These are phyloP conservation scores for Aphaenogaster rudis DNA, from an alignment of 1,140 invertebrate species.

Conservation along the genomic window DNA sequence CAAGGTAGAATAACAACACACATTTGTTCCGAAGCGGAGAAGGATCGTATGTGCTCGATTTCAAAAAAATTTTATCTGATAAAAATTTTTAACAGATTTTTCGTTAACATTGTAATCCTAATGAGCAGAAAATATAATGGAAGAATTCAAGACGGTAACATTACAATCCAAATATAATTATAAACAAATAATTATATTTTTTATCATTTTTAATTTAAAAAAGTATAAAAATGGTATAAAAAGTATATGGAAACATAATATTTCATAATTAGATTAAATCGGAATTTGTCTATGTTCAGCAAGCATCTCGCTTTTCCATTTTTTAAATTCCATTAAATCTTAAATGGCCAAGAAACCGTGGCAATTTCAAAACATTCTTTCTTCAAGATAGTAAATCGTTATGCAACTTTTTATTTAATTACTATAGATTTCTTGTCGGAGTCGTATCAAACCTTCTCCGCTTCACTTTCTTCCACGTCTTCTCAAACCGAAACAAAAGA, in stretches of 20 bases:
- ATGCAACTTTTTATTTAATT: slow-evolving; percentile 3
- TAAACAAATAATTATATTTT: slow-evolving; percentile 15
- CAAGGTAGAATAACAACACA: slow-evolving; percentile 86
- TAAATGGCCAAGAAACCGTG: not conserved
- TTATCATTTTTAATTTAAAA: slow-evolving; percentile 16
- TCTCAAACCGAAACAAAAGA: slow-evolving; percentile 18
- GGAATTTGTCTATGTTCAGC: not conserved
- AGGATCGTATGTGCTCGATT: slow-evolving; percentile 46
- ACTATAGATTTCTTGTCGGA: not conserved
- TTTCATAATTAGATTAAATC: not conserved
- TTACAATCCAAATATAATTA: not conserved
- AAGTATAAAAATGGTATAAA: not conserved
- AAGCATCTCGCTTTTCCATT: not conserved
- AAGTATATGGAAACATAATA: not conserved
- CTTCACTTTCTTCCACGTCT: slow-evolving; percentile 33
- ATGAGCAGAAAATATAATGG: not conserved
- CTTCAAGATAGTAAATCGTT: not conserved
- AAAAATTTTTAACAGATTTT: not conserved
- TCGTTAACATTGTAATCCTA: not conserved
- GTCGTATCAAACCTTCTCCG: slow-evolving; percentile 60
- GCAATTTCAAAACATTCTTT: slow-evolving; percentile 3
- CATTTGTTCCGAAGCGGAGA: slow-evolving; percentile 69
- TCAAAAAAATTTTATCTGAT: not conserved
- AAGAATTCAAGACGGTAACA: not conserved
- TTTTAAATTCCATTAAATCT: slow-evolving; percentile 12